These are phyloP conservation scores for Trissolcus basalis DNA, from an alignment of 1,140 invertebrate species.

Conservation along the genomic window DNA sequence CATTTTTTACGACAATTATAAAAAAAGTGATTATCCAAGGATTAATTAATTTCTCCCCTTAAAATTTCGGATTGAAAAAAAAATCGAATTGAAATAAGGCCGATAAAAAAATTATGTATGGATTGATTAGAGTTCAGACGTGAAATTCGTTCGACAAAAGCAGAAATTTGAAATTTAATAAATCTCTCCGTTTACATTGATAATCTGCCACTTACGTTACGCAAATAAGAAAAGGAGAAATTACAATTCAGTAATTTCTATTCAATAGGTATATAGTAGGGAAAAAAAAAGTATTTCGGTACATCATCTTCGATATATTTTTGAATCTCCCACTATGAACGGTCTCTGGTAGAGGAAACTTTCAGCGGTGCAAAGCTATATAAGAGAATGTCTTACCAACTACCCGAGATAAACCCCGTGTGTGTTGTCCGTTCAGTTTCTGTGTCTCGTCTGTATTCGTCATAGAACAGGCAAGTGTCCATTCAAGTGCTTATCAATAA, in stretches of 20 bases:
- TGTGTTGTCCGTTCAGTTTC: constrained; percentile 68
- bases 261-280: not conserved
- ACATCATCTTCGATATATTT: constrained; percentile 23
- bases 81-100: too few relatives aligned
- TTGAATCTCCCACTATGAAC: constrained; percentile 46
- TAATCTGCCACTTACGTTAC: too few relatives aligned
- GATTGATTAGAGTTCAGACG: too few relatives aligned
- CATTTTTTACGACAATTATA: too few relatives aligned
- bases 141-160: too few relatives aligned
- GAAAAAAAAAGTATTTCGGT: constrained; percentile 3
- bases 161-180: too few relatives aligned
- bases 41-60: too few relatives aligned
- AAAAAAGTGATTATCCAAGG: too few relatives aligned
- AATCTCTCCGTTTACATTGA: too few relatives aligned
- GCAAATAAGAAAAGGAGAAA: not conserved
- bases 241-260: not conserved
- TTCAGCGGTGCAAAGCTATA: constrained; percentile 73
- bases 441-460: constrained; percentile 62
- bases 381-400: constrained; percentile 72
- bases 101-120: too few relatives aligned
- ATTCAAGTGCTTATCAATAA: not conserved
- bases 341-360: constrained; percentile 69
- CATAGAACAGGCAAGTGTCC: constrained; percentile 65
- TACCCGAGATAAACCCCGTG: constrained; percentile 73
- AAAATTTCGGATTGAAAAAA: too few relatives aligned